A percentile compares a stretch with the other conserved stretches of the same genome.
Evolutionary conservation across 2,888 invertebrate genomes (phyloP).

Genomic region (Drosophila buzzatii): DNA sequence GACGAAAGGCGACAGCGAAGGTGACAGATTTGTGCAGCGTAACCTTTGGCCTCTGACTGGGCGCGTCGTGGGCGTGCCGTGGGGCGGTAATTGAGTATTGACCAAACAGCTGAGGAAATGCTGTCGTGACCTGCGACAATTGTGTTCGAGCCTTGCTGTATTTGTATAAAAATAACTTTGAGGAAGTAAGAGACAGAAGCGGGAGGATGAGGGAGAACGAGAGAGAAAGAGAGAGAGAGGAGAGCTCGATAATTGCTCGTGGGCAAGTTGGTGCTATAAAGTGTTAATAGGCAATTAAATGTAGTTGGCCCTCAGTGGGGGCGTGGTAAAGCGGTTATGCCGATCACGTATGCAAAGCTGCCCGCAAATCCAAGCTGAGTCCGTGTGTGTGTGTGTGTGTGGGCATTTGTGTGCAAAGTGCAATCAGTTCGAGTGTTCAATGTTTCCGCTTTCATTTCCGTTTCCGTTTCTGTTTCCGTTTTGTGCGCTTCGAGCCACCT

Average conservation of each 20-base stretch:
- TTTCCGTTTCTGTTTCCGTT: slow-evolving; percentile 30
- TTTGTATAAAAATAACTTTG: slow-evolving; percentile 38
- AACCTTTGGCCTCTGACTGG: slow-evolving; percentile 49
- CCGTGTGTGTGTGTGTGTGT: background rate
- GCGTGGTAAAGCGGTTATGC: slow-evolving; percentile 15
- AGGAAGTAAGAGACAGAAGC: background rate
- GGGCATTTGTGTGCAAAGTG: slow-evolving; percentile 38
- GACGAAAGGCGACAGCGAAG: slow-evolving; percentile 6
- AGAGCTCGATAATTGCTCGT: background rate
- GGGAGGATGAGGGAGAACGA: background rate
- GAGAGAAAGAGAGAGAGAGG: background rate
- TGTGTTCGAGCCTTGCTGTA: slow-evolving; percentile 18
- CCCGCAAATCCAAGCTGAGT: slow-evolving; percentile 64
- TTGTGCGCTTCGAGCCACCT: slow-evolving; percentile 36
- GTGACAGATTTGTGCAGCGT: slow-evolving; percentile 65
- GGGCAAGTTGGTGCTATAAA: slow-evolving; percentile 14
- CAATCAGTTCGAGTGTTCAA: slow-evolving; percentile 72
- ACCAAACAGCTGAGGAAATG: slow-evolving; percentile 65
- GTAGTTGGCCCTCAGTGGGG: background rate
- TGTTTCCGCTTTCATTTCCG: slow-evolving; percentile 54
- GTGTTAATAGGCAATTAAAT: slow-evolving; percentile 62
- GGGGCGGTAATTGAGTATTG: slow-evolving; percentile 65
- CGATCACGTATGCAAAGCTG: slow-evolving; percentile 36
- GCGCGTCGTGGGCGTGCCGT: slow-evolving; percentile 2
- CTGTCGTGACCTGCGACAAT: slow-evolving; percentile 71